These are phyloP conservation scores for Aleiodes alternator DNA, from an alignment of 2,888 invertebrate species.

Conservation along the genomic window DNA sequence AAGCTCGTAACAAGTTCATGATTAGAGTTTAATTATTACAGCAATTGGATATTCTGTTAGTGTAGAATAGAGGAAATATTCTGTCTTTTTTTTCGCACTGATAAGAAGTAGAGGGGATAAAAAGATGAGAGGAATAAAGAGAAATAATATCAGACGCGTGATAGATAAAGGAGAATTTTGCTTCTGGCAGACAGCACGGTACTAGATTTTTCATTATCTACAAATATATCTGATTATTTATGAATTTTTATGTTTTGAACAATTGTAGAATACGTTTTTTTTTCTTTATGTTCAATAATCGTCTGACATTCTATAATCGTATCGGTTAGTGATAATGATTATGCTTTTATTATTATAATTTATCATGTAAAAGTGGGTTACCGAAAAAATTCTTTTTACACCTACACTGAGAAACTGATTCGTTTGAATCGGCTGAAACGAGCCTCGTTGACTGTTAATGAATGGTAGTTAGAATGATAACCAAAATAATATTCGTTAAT, in stretches of 20 bases:
- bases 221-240: slow-evolving; percentile 14
- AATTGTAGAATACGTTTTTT: not conserved
- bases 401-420: too few species aligned
- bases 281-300: not conserved
- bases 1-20: too few species aligned
- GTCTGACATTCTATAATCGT: not conserved
- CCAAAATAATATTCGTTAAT: too few species aligned
- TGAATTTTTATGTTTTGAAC: not conserved
- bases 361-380: too few species aligned
- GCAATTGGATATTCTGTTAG: slow-evolving; percentile 28
- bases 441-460: too few species aligned
- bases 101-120: slow-evolving; percentile 28
- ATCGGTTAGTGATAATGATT: not conserved
- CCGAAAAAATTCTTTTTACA: not conserved
- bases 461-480: too few species aligned
- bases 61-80: slow-evolving; percentile 21
- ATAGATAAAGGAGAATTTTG: not conserved
- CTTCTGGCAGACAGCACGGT: slow-evolving; percentile 9
- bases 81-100: not conserved
- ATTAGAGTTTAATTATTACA: too few species aligned
- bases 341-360: too few species aligned
- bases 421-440: too few species aligned
- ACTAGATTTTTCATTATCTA: not conserved
- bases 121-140: not conserved
- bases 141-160: slow-evolving; percentile 9